These are phyloP conservation scores for Eupithecia inturbata DNA, from an alignment of 2,888 invertebrate genomes.

Conservation along the genomic window DNA sequence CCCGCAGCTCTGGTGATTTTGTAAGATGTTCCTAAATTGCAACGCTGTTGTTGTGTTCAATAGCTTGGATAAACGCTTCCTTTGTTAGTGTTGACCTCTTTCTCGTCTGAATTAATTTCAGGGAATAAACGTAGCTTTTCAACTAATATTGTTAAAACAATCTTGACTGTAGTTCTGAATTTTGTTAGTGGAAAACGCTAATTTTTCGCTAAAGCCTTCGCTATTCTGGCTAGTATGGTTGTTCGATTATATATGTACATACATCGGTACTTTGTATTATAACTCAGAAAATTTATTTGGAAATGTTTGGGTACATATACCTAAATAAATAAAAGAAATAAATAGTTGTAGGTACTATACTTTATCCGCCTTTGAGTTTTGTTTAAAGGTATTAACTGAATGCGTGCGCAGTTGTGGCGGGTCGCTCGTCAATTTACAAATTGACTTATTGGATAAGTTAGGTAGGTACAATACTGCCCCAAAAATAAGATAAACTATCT, in stretches of 20 bases:
- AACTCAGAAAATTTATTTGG: not conserved
- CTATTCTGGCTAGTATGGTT: not conserved
- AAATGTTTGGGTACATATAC: not conserved
- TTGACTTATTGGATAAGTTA: no score
- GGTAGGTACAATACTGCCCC: no score
- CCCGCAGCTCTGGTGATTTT: constrained; percentile 32
- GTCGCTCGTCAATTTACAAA: not conserved
- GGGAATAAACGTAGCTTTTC: constrained; percentile 19
- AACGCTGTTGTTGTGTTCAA: constrained; percentile 46
- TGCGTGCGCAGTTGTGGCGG: not conserved
- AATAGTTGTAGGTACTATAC: not conserved
- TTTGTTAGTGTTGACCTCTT: constrained; percentile 36
- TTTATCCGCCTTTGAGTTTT: not conserved
- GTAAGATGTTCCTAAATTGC: constrained; percentile 44
- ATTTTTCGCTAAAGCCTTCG: not conserved
- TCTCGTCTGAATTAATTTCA: constrained; percentile 41
- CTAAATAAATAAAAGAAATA: not conserved
- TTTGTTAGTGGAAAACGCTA: not conserved
- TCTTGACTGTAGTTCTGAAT: constrained; percentile 12
- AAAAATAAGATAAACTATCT: no score
- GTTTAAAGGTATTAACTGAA: not conserved
- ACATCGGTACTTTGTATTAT: not conserved
- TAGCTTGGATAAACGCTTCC: constrained; percentile 38
- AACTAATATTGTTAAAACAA: constrained; percentile 18
- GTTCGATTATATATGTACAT: no score